These are phyloP conservation scores for Neoniphon sammara DNA, from an alignment of 2,797 vertebrate genomes.

Conservation along the genomic window DNA sequence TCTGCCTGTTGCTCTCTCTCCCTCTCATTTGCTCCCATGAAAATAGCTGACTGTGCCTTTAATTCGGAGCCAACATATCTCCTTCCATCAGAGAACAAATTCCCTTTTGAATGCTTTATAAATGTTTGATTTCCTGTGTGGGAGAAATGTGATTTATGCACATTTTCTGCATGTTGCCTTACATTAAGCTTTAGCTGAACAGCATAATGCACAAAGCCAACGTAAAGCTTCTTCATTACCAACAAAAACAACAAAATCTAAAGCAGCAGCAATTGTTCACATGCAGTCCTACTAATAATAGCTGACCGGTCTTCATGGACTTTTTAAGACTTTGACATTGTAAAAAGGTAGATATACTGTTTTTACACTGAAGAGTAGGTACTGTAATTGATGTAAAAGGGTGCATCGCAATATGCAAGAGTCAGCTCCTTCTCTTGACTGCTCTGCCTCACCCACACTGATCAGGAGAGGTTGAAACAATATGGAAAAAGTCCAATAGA, in stretches of 20 bases:
- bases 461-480: not conserved
- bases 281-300: not conserved
- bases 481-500: not conserved
- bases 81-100: not conserved
- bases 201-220: not conserved
- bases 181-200: not conserved
- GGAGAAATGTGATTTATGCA: not conserved
- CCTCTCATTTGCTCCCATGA: not conserved
- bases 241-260: slow-evolving; percentile 18
- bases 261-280: slow-evolving; percentile 26
- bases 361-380: slow-evolving; percentile 29
- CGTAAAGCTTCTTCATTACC: not conserved
- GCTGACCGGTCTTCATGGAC: not conserved
- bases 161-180: not conserved
- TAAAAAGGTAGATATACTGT: slow-evolving; percentile 52
- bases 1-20: not conserved
- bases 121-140: not conserved
- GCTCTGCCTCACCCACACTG: not conserved
- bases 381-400: slow-evolving; percentile 14
- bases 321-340: slow-evolving; percentile 45
- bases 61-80: not conserved
- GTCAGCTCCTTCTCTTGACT: not conserved
- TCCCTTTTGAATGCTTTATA: not conserved
- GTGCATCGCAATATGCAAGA: slow-evolving; percentile 20
- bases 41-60: not conserved